These are phyloP conservation scores for Pyralis farinalis DNA, from an alignment of 2,888 invertebrate species.

Conservation along the genomic window DNA sequence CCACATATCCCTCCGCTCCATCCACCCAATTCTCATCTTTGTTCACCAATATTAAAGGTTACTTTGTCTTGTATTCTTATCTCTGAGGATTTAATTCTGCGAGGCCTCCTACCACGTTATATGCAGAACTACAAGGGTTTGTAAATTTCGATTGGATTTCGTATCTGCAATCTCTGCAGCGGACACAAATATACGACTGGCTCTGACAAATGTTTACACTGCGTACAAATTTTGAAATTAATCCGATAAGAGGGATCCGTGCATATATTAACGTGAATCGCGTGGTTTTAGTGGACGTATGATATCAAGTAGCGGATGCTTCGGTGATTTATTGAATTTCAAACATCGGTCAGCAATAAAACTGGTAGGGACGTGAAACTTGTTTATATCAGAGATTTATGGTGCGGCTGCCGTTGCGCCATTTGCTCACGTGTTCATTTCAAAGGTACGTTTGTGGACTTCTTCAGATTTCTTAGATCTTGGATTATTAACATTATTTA, in stretches of 20 bases:
- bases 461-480: neutral
- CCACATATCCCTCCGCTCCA: constrained; percentile 40
- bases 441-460: neutral
- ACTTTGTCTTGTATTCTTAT: constrained; percentile 30
- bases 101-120: constrained; percentile 75
- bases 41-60: constrained; percentile 31
- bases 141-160: constrained; percentile 74
- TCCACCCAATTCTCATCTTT: constrained; percentile 40
- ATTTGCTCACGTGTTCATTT: constrained; percentile 20
- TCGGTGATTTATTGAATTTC: constrained; percentile 62
- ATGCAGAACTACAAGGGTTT: constrained; percentile 74
- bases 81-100: constrained; percentile 63
- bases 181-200: constrained; percentile 56
- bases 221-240: constrained; percentile 70
- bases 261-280: constrained; percentile 48
- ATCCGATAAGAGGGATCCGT: constrained; percentile 47
- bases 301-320: constrained; percentile 63
- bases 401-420: constrained; percentile 47
- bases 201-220: constrained; percentile 72
- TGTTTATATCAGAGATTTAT: constrained; percentile 65
- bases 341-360: constrained; percentile 60
- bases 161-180: constrained; percentile 71
- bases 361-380: constrained; percentile 45
- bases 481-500: neutral
- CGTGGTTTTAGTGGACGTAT: constrained; percentile 24